phyloP scores from a whole-genome alignment of 1,140 invertebrate species.

The Cotesia chilonis region DNA sequence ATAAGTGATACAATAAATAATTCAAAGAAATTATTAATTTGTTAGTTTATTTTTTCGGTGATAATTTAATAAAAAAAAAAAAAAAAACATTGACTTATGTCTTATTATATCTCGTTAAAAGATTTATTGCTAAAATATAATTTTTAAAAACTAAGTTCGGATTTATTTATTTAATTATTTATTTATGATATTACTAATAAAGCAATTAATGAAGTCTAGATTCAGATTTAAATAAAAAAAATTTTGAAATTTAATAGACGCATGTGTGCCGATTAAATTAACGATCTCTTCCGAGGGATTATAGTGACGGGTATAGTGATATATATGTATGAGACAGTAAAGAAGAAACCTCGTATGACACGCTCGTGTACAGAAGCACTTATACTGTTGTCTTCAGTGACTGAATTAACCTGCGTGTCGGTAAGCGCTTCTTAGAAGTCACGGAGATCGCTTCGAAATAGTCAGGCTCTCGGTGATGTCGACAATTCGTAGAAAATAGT shows the following conservation, averaged over 20 bases:
- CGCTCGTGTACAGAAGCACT: conserved; percentile 28
- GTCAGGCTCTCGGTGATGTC: conserved; percentile 29
- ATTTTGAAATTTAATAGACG: background rate
- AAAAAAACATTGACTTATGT: too few species aligned
- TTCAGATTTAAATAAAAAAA: too few species aligned
- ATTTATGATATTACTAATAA: too few species aligned
- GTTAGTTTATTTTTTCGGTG: too few species aligned
- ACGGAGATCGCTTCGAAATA: conserved; percentile 40
- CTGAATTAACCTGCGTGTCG: conserved; percentile 40
- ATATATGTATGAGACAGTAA: background rate
- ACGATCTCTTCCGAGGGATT: background rate
- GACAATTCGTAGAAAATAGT: conserved; percentile 40
- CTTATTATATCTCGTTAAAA: too few species aligned
- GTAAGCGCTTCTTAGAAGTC: conserved; percentile 32
- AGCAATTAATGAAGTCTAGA: too few species aligned
- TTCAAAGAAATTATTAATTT: too few species aligned
- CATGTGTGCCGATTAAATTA: conserved; percentile 1
- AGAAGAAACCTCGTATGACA: background rate
- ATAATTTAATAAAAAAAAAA: too few species aligned
- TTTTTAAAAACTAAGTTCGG: too few species aligned
- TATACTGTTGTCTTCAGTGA: conserved; percentile 36
- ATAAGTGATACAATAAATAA: too few species aligned
- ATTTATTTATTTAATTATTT: too few species aligned
- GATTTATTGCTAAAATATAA: too few species aligned
- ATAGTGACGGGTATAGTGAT: background rate